A percentile compares a stretch with the other conserved stretches of the same genome.
phyloP scores from a whole-genome alignment of 2,888 invertebrate species.

The Saturnia japonica region DNA sequence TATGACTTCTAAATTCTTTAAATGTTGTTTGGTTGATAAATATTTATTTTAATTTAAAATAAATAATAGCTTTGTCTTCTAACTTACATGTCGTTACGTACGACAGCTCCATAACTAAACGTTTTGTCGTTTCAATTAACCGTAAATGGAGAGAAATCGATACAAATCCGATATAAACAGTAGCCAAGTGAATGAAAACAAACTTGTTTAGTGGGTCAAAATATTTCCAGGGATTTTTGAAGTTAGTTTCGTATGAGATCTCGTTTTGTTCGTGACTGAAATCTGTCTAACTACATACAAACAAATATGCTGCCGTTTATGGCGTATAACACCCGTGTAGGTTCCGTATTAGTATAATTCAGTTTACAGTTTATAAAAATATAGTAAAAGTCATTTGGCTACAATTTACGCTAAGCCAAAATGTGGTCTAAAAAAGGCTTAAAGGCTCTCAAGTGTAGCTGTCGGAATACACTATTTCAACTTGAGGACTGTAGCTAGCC shows the following conservation, averaged over 20 bases:
- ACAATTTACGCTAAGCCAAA: too few species aligned
- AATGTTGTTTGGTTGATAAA: not conserved
- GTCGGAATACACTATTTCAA: too few species aligned
- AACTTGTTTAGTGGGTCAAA: not conserved
- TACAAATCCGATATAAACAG: slow-evolving; percentile 54
- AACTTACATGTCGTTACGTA: not conserved
- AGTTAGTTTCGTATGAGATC: not conserved
- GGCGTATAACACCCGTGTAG: too few species aligned
- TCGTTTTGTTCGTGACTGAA: not conserved
- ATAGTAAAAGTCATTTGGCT: too few species aligned
- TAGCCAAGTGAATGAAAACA: slow-evolving; percentile 23
- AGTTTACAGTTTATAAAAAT: too few species aligned
- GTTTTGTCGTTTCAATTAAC: slow-evolving; percentile 66
- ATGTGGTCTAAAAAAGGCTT: too few species aligned
- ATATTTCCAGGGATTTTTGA: not conserved
- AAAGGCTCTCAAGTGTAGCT: too few species aligned
- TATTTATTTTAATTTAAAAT: not conserved
- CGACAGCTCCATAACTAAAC: slow-evolving; percentile 43
- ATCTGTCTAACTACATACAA: not conserved
- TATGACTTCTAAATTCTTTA: too few species aligned
- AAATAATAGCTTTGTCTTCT: not conserved
- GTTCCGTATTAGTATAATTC: too few species aligned
- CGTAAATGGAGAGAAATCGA: slow-evolving; percentile 47
- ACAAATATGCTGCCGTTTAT: not conserved
- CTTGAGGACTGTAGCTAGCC: too few species aligned